phyloP scores from a whole-genome alignment of 2,888 invertebrate species.

The Atherix ibis region DNA sequence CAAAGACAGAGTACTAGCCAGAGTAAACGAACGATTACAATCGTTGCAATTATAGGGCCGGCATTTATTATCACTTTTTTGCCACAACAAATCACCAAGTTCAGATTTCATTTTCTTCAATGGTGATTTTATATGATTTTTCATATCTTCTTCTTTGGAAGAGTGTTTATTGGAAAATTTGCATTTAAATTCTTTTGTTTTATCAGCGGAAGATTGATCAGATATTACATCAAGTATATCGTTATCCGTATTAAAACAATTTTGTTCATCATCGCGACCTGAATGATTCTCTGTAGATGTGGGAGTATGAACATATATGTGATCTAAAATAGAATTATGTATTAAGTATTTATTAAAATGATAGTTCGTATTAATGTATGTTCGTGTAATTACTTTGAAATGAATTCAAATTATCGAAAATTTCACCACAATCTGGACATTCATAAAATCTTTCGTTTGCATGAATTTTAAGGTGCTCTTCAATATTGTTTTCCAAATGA shows the following conservation, averaged over 20 bases:
- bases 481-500: not conserved
- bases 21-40: slow-evolving; percentile 8
- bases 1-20: slow-evolving; percentile 5
- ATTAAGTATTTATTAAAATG: too few relatives aligned
- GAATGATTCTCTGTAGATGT: too few relatives aligned
- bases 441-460: slow-evolving; percentile 7
- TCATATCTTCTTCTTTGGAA: not conserved
- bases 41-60: slow-evolving; percentile 6
- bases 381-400: slow-evolving; percentile 1
- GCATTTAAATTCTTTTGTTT: not conserved
- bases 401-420: slow-evolving; percentile 1
- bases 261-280: too few relatives aligned
- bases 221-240: too few relatives aligned
- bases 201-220: too few relatives aligned
- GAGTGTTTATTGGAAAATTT: not conserved
- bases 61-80: slow-evolving; percentile 1
- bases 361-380: too few relatives aligned
- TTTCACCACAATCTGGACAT: slow-evolving; percentile 10
- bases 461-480: slow-evolving; percentile 6
- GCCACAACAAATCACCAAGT: not conserved
- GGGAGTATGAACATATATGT: too few relatives aligned
- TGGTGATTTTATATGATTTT: not conserved
- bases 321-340: too few relatives aligned
- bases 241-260: too few relatives aligned
- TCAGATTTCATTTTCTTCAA: too few relatives aligned